Evolutionary conservation across 2,113 vertebrate genomes (phyloP).

Genomic region (Amphiprion percula): DNA sequence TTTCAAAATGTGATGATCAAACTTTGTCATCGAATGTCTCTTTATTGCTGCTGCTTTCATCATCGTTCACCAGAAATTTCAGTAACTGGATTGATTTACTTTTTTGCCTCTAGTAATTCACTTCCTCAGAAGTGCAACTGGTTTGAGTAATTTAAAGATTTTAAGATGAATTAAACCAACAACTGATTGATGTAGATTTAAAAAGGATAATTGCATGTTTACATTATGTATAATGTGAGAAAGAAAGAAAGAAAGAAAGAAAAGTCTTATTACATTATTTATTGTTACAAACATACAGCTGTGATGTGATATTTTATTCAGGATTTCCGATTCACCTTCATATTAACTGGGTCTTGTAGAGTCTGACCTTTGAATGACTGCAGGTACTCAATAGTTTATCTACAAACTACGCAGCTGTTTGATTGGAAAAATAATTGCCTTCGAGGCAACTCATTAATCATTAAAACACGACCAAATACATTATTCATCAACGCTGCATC

Average conservation of each 20-base stretch:
- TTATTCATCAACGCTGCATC: constrained; percentile 45
- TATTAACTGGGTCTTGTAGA: constrained; percentile 15
- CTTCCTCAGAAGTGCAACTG: not conserved
- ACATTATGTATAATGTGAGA: no score
- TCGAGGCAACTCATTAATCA: constrained; percentile 54
- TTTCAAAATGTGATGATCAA: not conserved
- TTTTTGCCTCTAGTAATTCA: not conserved
- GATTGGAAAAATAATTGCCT: constrained; percentile 56
- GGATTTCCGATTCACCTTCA: constrained; percentile 15
- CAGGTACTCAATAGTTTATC: constrained; percentile 50
- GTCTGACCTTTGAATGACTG: constrained; percentile 56
- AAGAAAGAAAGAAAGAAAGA: not conserved
- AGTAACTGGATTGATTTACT: not conserved
- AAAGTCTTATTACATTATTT: no score
- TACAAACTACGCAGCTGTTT: constrained; percentile 49
- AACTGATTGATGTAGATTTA: not conserved
- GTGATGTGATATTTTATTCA: constrained; percentile 20
- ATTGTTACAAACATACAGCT: no score
- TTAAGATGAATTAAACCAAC: not conserved
- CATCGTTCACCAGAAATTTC: not conserved
- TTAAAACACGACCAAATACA: constrained; percentile 45
- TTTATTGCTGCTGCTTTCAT: not conserved
- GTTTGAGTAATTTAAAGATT: not conserved
- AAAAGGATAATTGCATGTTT: no score
- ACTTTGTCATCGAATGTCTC: not conserved